A percentile compares a stretch with the other conserved stretches of the same genome.
phyloP scores from a whole-genome alignment of 2,113 vertebrate species.

The Pleuronectes platessa region DNA sequence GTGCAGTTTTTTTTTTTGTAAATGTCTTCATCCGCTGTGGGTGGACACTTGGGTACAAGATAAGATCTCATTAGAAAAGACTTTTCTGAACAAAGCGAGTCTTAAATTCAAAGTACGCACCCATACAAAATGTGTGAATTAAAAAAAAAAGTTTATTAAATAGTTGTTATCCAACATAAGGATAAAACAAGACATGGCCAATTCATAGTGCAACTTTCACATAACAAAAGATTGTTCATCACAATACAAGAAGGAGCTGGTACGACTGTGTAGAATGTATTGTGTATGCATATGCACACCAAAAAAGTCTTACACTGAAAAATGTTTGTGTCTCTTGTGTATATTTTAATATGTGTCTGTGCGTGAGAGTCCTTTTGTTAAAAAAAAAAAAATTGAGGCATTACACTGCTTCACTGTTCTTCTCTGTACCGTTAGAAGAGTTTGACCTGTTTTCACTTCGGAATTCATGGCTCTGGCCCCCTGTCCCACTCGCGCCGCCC shows the following conservation, averaged over 20 bases:
- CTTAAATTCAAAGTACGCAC: slow-evolving; percentile 10
- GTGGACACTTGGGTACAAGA: too few species aligned
- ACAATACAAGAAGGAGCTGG: slow-evolving; percentile 31
- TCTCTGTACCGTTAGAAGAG: slow-evolving; percentile 54
- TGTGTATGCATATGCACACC: background rate
- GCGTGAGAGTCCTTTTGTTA: slow-evolving; percentile 31
- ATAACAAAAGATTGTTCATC: slow-evolving; percentile 52
- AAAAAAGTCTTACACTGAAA: background rate
- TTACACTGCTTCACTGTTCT: slow-evolving; percentile 54
- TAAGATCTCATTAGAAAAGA: too few species aligned
- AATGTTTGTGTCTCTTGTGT: background rate
- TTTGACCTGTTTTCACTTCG: slow-evolving; percentile 26
- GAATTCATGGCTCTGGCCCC: slow-evolving; percentile 26
- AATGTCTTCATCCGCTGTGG: background rate
- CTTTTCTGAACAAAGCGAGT: background rate
- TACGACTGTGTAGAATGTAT: background rate
- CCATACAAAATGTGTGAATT: background rate
- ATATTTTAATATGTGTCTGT: background rate
- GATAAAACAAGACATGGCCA: slow-evolving; percentile 52
- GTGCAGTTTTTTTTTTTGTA: background rate
- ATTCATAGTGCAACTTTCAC: slow-evolving; percentile 51
- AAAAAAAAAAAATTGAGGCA: background rate
- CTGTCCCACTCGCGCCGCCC: slow-evolving; percentile 43
- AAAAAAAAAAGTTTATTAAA: slow-evolving; percentile 56
- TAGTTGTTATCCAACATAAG: slow-evolving; percentile 44